Evolutionary conservation across 2,888 invertebrate genomes (phyloP), one percentile per base, ranked within the genome.

Genomic region (Acronicta aceris): DNA sequence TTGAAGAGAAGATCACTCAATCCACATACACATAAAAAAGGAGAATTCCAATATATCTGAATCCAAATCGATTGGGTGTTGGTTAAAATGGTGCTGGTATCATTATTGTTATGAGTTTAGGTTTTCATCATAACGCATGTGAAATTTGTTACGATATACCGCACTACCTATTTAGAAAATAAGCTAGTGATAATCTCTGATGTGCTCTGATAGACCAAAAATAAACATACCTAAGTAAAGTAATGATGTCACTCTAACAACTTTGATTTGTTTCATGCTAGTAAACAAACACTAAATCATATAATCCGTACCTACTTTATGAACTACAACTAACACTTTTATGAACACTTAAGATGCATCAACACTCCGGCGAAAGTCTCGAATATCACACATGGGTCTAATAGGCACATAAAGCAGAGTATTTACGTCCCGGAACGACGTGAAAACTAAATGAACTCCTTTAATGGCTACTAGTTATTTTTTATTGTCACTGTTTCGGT

Each of bases 271-370:
- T 41, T 21, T 30, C 45, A 61, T 36, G 42, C 30, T 33, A 15
- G 42, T 46, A 53, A 46, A 61, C 52, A 50, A 43, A 36, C 36
- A 36, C 27, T 47, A 53, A 51, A 45, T 59, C 48, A 48, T 45
- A 51, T 6, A 48, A 64, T 43, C 58, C 45, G 62, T 72, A 58
- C 55, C 49, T 62, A 61, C 16, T 55, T 61, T 62, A 65, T 51
- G 62, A 33, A 33, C 57, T 53, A 45, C 48, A 53, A 65, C 60
- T 50, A 68, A 65, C 60, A 70, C 36, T 65, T 67, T 68, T 68
- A 69, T 68, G 74, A 57, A 17, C 60, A 46, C 55, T 73, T 56
- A 46, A 67, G 42, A 67, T 60, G 72, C 68, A 69, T 69, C 53
- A 69, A 59, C 56, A 59, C 55, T 60, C 36, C 15, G 41, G 51